These are phyloP conservation scores for Enteromius viviparus DNA, from an alignment of 2,797 vertebrate species.

Conservation along the genomic window DNA sequence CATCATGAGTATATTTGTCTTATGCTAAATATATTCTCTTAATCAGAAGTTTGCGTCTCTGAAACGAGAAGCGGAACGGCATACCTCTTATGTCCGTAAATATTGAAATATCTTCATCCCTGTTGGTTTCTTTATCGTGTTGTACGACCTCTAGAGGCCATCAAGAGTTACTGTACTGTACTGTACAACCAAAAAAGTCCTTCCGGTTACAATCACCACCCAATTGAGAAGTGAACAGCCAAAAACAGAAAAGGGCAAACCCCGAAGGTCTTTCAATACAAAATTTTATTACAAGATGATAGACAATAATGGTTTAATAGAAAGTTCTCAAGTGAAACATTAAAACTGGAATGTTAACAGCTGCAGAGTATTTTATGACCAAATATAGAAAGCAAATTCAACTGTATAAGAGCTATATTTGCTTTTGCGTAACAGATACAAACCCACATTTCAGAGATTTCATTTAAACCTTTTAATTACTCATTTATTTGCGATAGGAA, in stretches of 20 bases:
- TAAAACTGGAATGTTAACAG: slow-evolving; percentile 76
- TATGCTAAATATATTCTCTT: not conserved
- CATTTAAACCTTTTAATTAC: not conserved
- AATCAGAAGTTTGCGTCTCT: not conserved
- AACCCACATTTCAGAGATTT: not conserved
- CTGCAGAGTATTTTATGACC: slow-evolving; percentile 58
- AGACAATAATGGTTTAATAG: slow-evolving; percentile 69
- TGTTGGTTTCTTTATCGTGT: not conserved
- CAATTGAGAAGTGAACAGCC: not conserved
- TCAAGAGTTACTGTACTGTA: not conserved
- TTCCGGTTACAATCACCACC: not conserved
- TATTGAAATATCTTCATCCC: no score
- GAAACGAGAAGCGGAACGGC: not conserved
- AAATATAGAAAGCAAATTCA: slow-evolving; percentile 1
- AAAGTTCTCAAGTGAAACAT: slow-evolving; percentile 73
- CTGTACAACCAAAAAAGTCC: not conserved
- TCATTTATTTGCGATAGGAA: not conserved
- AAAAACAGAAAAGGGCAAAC: no score
- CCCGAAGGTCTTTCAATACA: slow-evolving; percentile 66
- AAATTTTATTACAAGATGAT: slow-evolving; percentile 77
- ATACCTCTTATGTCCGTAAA: not conserved
- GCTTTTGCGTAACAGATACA: slow-evolving; percentile 7
- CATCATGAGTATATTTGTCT: not conserved
- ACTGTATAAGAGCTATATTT: not conserved
- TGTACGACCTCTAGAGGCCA: slow-evolving; percentile 6